A percentile compares a stretch with the other conserved stretches of the same genome.
Conservation (phyloP, 2,888 invertebrate genomes). For the Aquatica leii region DNA sequence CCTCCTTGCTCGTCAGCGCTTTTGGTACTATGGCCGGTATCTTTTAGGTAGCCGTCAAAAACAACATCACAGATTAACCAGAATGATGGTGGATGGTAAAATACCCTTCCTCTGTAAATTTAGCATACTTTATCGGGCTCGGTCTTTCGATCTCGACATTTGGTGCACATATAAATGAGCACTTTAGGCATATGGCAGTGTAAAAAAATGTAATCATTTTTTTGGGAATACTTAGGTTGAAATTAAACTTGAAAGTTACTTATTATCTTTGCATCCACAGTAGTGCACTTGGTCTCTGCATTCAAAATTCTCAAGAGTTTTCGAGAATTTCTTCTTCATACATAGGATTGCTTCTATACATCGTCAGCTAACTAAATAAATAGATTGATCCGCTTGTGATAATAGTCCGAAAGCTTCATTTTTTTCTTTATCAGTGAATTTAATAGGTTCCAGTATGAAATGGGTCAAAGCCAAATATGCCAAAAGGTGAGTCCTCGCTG, state of each 20-base stretch:
- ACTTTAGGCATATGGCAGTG: not conserved
- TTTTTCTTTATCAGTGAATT: too few relatives aligned
- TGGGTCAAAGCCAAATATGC: not conserved
- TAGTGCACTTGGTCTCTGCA: too few relatives aligned
- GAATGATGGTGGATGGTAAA: conserved; percentile 4
- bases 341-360: too few relatives aligned
- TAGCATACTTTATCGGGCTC: not conserved
- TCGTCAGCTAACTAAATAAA: too few relatives aligned
- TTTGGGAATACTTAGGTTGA: not conserved
- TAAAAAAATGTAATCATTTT: not conserved
- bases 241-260: not conserved
- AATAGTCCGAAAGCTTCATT: too few relatives aligned
- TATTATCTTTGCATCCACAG: too few relatives aligned
- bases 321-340: too few relatives aligned
- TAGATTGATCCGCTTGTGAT: too few relatives aligned
- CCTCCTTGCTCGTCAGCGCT: conserved; percentile 3
- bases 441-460: too few relatives aligned
- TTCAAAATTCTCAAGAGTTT: too few relatives aligned
- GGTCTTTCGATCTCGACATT: not conserved
- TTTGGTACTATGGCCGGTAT: conserved; percentile 5
- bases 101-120: not conserved
- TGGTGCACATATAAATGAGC: not conserved
- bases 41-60: conserved; percentile 9
- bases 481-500: not conserved
- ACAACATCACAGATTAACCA: conserved; percentile 8